phyloP scores from a whole-genome alignment of 2,113 vertebrate genomes.

The Megaceryle maxima region DNA sequence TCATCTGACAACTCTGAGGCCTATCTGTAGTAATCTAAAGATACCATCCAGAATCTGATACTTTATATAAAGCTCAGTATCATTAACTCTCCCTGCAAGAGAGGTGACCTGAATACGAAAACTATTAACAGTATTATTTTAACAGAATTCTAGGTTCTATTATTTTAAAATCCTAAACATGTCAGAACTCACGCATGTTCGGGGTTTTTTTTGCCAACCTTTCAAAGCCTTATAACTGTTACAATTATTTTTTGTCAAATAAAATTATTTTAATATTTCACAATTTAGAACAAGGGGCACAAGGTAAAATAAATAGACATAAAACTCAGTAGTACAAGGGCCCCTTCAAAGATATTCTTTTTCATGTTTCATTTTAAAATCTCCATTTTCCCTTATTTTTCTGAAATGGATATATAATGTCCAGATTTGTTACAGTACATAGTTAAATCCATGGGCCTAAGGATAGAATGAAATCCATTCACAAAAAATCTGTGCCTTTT shows the following conservation, averaged over 20 bases:
- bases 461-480: not conserved
- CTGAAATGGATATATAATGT: not conserved
- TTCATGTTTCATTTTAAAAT: not conserved
- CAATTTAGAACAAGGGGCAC: not conserved
- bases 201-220: not conserved
- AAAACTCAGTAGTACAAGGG: not conserved
- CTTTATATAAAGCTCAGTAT: not conserved
- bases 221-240: not conserved
- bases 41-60: not conserved
- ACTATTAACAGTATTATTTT: not conserved
- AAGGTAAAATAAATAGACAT: not conserved
- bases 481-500: not conserved
- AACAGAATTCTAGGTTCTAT: not conserved
- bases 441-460: not conserved
- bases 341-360: not conserved
- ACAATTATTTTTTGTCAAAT: not conserved
- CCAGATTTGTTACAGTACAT: not conserved
- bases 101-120: not conserved
- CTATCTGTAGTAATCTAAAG: not conserved
- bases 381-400: not conserved
- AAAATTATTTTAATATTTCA: not conserved
- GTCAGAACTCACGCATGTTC: not conserved
- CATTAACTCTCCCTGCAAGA: not conserved
- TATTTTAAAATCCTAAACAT: not conserved
- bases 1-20: not conserved